A percentile compares a stretch with the other conserved stretches of the same genome.
These are phyloP conservation scores for Xylocopa sonorina DNA, from an alignment of 1,140 invertebrate genomes.

Conservation along the genomic window DNA sequence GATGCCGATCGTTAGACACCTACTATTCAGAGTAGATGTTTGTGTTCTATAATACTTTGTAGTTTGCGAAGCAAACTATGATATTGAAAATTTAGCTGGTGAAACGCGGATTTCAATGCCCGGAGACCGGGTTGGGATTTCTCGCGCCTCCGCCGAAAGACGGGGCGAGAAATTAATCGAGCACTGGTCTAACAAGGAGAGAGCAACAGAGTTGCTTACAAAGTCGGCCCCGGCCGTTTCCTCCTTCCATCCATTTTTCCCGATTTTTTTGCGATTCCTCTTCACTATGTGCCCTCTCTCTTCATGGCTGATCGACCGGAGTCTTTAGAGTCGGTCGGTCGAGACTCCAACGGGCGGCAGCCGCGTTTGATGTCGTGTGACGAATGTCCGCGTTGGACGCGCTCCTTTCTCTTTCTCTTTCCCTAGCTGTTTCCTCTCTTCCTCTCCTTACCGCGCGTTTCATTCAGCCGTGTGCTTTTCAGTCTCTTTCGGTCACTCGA, in stretches of 20 bases:
- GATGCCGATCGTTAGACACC: too few relatives aligned
- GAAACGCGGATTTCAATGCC: too few relatives aligned
- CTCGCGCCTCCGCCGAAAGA: slow-evolving; percentile 22
- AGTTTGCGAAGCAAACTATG: too few relatives aligned
- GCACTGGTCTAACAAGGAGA: slow-evolving; percentile 20
- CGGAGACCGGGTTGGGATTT: too few relatives aligned
- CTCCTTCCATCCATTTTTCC: slow-evolving; percentile 63
- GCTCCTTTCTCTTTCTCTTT: slow-evolving; percentile 51
- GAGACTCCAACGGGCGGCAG: slow-evolving; percentile 77
- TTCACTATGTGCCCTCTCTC: slow-evolving; percentile 62
- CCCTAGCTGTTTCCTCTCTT: slow-evolving; percentile 14
- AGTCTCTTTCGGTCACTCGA: not conserved
- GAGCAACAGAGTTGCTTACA: slow-evolving; percentile 56
- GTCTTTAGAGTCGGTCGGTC: slow-evolving; percentile 79
- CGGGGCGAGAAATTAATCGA: slow-evolving; percentile 31
- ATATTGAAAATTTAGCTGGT: too few relatives aligned
- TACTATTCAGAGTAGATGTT: too few relatives aligned
- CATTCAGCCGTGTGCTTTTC: not conserved
- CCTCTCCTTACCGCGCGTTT: slow-evolving; percentile 8
- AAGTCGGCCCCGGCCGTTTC: slow-evolving; percentile 55
- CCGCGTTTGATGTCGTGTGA: slow-evolving; percentile 80
- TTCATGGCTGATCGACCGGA: slow-evolving; percentile 77
- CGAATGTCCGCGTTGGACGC: slow-evolving; percentile 79
- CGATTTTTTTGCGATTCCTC: slow-evolving; percentile 68
- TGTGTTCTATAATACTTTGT: too few relatives aligned